Evolutionary conservation across 2,888 invertebrate genomes (phyloP), one percentile per base, ranked within the genome.

Genomic region (Lasioglossum lativentre): DNA sequence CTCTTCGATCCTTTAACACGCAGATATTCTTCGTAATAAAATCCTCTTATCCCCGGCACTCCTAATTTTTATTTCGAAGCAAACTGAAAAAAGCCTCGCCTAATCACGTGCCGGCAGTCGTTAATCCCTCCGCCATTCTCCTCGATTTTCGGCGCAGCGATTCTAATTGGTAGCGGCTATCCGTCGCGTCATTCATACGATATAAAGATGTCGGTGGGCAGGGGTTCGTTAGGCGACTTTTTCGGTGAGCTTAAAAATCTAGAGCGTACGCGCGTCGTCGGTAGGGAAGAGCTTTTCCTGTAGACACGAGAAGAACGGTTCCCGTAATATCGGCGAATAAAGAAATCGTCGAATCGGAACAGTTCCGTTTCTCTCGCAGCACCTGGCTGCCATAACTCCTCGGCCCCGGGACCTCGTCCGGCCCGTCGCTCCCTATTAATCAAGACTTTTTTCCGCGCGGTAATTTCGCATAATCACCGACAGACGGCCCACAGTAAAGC

Each of bases 281-380:
- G n/a, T 27, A 34, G 66, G n/a, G n/a, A n/a, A n/a, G 23, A 40
- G n/a, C 52, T 70, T 63, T 75, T 59, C 74, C 59, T 23, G 56
- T n/a, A 12, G 56, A 12, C n/a, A 1, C n/a, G 56, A n/a, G 56
- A 56, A n/a, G 56, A 56, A n/a, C 66, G 38, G 4, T 12, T 40
- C 23, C 27, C 73, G 78, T 79, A 77, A 59, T 79, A 89, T 89
- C 87, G 84, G 81, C 76, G 90, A 90, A 90, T 90, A 90, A 90
- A 90, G 89, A 87, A 90, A 90, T 90, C 90, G 88, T 90, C 90
- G 90, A 85, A 89, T 68, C 81, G 77, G 80, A 45, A 84, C 85
- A 81, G 82, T 78, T 89, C 80, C 87, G 88, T 90, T 91, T 89
- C 84, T 87, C 80, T 86, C 82, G 73, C 89, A 68, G 82, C 90